These are phyloP conservation scores for Lucifuga dentata DNA, from an alignment of 2,113 vertebrate genomes.

Conservation along the genomic window DNA sequence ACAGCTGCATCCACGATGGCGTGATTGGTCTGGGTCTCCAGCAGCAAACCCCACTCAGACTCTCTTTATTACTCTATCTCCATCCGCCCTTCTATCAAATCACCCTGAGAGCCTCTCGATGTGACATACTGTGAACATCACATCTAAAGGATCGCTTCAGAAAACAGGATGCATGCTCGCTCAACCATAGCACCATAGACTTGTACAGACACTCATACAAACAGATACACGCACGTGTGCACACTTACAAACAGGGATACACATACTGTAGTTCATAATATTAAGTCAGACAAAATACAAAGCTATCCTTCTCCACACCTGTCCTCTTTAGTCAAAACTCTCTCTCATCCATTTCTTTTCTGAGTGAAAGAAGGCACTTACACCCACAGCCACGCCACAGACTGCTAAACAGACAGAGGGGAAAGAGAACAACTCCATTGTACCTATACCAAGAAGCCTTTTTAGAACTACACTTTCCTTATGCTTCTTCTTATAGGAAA, in stretches of 20 bases:
- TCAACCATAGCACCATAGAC: slow-evolving; percentile 13
- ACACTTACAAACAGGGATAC: neutral
- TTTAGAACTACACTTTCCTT: slow-evolving; percentile 29
- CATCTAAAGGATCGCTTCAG: slow-evolving; percentile 37
- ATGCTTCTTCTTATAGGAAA: slow-evolving; percentile 24
- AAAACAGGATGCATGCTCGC: slow-evolving; percentile 32
- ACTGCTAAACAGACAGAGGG: slow-evolving; percentile 45
- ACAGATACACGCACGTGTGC: too few relatives aligned
- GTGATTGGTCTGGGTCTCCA: slow-evolving; percentile 59
- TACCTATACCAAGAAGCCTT: slow-evolving; percentile 48
- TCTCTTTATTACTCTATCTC: slow-evolving; percentile 74
- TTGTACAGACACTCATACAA: slow-evolving; percentile 5
- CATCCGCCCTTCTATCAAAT: slow-evolving; percentile 62
- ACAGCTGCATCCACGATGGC: slow-evolving; percentile 46
- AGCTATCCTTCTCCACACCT: slow-evolving; percentile 28
- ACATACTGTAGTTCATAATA: neutral
- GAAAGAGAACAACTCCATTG: slow-evolving; percentile 35
- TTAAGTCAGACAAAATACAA: slow-evolving; percentile 38
- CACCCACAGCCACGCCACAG: slow-evolving; percentile 31
- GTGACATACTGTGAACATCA: slow-evolving; percentile 54
- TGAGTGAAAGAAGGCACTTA: slow-evolving; percentile 49
- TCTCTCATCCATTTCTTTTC: slow-evolving; percentile 39
- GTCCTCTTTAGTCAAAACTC: slow-evolving; percentile 26
- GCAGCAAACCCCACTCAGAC: slow-evolving; percentile 65
- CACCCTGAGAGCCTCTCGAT: slow-evolving; percentile 45